These are phyloP conservation scores for Tribolium freemani DNA, from an alignment of 2,888 invertebrate species.

Conservation along the genomic window DNA sequence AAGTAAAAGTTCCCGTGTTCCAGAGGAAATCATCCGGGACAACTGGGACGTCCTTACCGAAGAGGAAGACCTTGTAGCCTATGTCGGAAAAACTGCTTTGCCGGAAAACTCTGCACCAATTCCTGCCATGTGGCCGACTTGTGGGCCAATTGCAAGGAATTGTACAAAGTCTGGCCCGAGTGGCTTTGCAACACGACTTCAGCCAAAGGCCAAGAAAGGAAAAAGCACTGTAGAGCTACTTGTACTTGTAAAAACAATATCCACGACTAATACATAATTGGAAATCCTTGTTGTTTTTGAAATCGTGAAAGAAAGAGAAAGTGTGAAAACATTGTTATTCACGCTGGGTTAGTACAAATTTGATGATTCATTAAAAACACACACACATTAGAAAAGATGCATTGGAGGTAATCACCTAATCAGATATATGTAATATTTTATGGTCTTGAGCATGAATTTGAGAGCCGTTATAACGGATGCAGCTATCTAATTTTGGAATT, in stretches of 20 bases:
- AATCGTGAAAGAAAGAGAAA: constrained; percentile 38
- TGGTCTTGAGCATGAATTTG: constrained; percentile 31
- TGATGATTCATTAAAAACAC: constrained; percentile 29
- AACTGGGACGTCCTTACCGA: constrained; percentile 78
- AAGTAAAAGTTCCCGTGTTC: constrained; percentile 55
- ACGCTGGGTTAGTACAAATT: constrained; percentile 28
- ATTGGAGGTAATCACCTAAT: background rate
- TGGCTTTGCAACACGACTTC: constrained; percentile 75
- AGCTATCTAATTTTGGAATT: constrained; percentile 9
- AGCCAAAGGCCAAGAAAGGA: constrained; percentile 71
- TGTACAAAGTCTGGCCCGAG: constrained; percentile 72
- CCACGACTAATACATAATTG: constrained; percentile 57
- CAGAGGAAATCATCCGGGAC: constrained; percentile 79
- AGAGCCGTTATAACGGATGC: constrained; percentile 27
- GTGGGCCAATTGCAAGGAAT: constrained; percentile 81
- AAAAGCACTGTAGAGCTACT: constrained; percentile 78
- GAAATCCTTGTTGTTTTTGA: constrained; percentile 5
- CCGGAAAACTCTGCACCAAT: constrained; percentile 80
- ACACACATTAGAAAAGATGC: background rate
- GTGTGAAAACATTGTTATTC: constrained; percentile 37
- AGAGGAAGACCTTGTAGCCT: constrained; percentile 76
- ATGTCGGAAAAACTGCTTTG: constrained; percentile 76
- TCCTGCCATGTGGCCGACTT: constrained; percentile 77
- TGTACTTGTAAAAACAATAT: constrained; percentile 78
- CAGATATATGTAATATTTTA: constrained; percentile 14